Base-by-base conservation (phyloP, 2,113 vertebrate genomes). In the Calidris pygmaea region DNA sequence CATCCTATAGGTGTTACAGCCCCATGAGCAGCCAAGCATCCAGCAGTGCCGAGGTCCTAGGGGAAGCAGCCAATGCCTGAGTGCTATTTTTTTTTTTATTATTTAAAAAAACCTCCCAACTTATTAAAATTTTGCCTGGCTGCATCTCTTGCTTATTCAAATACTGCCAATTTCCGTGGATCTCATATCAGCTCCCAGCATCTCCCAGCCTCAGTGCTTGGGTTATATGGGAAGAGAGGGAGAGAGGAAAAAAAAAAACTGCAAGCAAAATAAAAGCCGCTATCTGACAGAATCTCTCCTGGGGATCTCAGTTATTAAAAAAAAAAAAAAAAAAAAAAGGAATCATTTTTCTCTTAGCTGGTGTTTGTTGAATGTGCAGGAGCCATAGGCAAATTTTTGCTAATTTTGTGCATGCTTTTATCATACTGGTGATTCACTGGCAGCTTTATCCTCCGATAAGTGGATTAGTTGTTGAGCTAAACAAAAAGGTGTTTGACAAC, bases 381-480 rank as follows among this genome's bases (percentile, higher is more conserved):
- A 97, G 98, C 98, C 98, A 89, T 79, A 83, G 98, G 98, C 98
- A 84, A 93, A 74, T 96, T 98, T 96, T 95, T 95, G 98, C 97
- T 98, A 98, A 98, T 98, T 98, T 98, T 95, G 96, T 96, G 96
- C 97, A 83, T 95, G 98, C 97, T 96, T 98, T 98, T 98, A 98
- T 98, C 98, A 94, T 97, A n/a, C 63, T 47, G 87, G 88, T 97
- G 97, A 98, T 98, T 97, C 97, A 93, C 97, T 85, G 95, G 97
- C 96, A 92, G 95, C 98, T 98, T 98, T 98, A 98, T 96, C 97
- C 98, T 71, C 97, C 5, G 97, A 98, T 98, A 98, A 98, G 98
- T 98, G 98, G 98, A 98, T 98, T 98, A 98, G 98, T 97, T 96
- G 85, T 97, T 85, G 97, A 97, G 97, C 98, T 98, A 97, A 98